phyloP scores from a whole-genome alignment of 2,888 invertebrate species.

The Apamea crenata region DNA sequence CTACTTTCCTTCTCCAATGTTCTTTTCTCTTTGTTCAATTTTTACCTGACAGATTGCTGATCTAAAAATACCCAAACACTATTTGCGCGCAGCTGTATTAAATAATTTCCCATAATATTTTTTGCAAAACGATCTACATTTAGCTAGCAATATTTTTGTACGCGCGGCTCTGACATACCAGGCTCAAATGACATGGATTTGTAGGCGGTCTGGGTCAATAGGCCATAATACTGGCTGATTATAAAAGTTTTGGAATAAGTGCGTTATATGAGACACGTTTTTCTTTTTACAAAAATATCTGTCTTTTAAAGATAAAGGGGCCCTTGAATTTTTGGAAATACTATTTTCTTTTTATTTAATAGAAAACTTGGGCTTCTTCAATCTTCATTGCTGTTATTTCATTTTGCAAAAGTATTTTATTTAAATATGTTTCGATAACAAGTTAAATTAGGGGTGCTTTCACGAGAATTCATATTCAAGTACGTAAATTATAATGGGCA shows the following conservation, averaged over 20 bases:
- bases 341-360: background rate
- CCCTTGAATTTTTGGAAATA: background rate
- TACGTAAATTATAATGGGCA: background rate
- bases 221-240: constrained; percentile 17
- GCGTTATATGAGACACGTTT: background rate
- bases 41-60: background rate
- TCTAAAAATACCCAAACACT: background rate
- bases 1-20: background rate
- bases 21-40: background rate
- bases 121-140: background rate
- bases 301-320: background rate
- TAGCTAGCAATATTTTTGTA: constrained; percentile 27
- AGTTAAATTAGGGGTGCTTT: background rate
- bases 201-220: constrained; percentile 32
- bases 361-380: background rate
- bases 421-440: background rate
- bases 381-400: background rate
- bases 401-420: background rate
- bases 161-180: constrained; percentile 8
- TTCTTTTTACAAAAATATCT: background rate
- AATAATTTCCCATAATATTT: background rate
- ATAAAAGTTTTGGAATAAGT: constrained; percentile 14
- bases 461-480: background rate
- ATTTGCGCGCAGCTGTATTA: background rate
- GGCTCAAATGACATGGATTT: constrained; percentile 10